A percentile compares a stretch with the other conserved stretches of the same genome.
These are phyloP conservation scores for Himalopsyche phryganea DNA, from an alignment of 1,140 invertebrate species.

Conservation along the genomic window DNA sequence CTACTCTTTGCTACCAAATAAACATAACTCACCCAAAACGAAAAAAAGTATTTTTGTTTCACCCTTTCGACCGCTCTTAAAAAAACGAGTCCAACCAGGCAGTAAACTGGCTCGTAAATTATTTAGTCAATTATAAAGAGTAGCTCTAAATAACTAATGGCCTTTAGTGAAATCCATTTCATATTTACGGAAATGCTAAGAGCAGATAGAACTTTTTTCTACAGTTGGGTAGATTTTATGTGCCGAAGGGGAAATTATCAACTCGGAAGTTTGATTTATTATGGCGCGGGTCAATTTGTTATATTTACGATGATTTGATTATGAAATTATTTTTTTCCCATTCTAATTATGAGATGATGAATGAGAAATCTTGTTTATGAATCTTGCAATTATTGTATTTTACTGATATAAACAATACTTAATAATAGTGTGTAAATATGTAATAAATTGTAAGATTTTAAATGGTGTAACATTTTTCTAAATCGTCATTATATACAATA, in stretches of 20 bases:
- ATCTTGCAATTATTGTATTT: too few relatives aligned
- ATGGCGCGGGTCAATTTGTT: slow-evolving; percentile 17
- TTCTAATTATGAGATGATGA: too few relatives aligned
- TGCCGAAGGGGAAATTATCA: slow-evolving; percentile 20
- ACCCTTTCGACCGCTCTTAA: not conserved
- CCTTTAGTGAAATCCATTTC: slow-evolving; percentile 9
- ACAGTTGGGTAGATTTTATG: slow-evolving; percentile 14
- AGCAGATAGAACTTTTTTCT: too few relatives aligned
- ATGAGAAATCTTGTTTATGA: too few relatives aligned
- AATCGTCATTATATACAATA: too few relatives aligned
- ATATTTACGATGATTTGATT: slow-evolving; percentile 30
- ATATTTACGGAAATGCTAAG: slow-evolving; percentile 9
- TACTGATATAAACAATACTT: too few relatives aligned
- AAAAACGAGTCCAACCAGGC: slow-evolving; percentile 2
- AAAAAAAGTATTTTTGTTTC: too few relatives aligned
- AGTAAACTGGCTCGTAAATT: slow-evolving; percentile 10
- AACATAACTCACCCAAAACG: too few relatives aligned
- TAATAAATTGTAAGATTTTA: too few relatives aligned
- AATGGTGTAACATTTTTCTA: too few relatives aligned
- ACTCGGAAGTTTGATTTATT: slow-evolving; percentile 26
- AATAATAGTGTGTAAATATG: too few relatives aligned
- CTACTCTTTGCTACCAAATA: too few relatives aligned
- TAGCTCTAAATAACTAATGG: slow-evolving; percentile 18
- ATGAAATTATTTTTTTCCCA: slow-evolving; percentile 16
- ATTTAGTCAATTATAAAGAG: slow-evolving; percentile 20